These are phyloP conservation scores for Gryllus longicercus DNA, from an alignment of 2,888 invertebrate genomes.

Conservation along the genomic window DNA sequence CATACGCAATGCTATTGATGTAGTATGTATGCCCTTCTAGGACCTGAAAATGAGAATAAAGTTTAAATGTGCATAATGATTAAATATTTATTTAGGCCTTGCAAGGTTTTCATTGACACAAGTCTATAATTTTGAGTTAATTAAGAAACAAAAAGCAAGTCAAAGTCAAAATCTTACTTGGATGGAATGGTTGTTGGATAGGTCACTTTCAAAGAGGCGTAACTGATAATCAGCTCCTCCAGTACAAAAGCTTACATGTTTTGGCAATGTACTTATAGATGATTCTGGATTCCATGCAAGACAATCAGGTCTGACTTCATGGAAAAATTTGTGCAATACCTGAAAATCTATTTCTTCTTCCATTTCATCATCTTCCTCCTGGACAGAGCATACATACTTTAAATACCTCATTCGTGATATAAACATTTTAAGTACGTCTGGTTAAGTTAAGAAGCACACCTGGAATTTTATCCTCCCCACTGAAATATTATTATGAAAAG, in stretches of 20 bases:
- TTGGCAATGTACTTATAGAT: constrained; percentile 57
- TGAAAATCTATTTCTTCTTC: constrained; percentile 52
- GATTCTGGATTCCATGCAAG: constrained; percentile 62
- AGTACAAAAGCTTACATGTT: constrained; percentile 53
- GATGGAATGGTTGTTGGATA: constrained; percentile 30
- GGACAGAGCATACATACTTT: constrained; percentile 23
- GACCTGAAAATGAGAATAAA: constrained; percentile 49
- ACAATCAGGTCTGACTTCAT: constrained; percentile 54
- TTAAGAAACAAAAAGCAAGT: no score
- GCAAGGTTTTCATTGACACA: no score
- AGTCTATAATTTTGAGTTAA: no score
- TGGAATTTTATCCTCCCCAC: constrained; percentile 57
- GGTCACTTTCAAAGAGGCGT: constrained; percentile 36
- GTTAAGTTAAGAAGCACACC: constrained; percentile 44
- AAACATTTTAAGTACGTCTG: no score
- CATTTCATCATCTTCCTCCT: constrained; percentile 53
- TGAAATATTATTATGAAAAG: constrained; percentile 55
- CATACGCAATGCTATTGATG: constrained; percentile 66
- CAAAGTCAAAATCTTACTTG: constrained; percentile 26
- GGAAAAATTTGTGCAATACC: constrained; percentile 54
- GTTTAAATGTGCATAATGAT: background rate
- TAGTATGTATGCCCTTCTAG: constrained; percentile 63
- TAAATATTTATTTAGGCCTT: background rate
- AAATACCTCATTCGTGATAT: no score
- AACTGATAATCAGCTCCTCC: constrained; percentile 56